These are phyloP conservation scores for Threskiornis aethiopicus DNA, from an alignment of 2,797 vertebrate species.

Conservation along the genomic window DNA sequence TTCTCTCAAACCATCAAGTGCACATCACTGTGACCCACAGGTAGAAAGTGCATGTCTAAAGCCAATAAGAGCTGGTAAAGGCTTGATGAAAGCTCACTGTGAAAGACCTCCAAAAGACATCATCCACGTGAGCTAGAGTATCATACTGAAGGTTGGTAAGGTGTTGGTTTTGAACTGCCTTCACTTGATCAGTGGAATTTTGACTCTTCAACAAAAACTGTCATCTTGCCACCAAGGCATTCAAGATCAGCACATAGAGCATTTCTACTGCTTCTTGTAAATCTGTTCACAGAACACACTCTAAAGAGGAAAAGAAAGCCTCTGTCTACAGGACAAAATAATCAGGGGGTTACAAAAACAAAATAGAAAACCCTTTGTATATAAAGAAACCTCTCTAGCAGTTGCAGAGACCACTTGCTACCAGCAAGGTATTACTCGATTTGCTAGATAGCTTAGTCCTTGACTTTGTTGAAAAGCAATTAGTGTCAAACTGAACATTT, in stretches of 20 bases:
- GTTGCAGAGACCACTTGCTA: slow-evolving; percentile 74
- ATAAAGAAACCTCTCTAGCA: slow-evolving; percentile 69
- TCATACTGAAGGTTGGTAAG: slow-evolving; percentile 1
- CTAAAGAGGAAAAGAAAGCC: slow-evolving; percentile 68
- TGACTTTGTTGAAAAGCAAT: slow-evolving; percentile 58
- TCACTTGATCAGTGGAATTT: slow-evolving; percentile 17
- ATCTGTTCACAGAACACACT: slow-evolving; percentile 68
- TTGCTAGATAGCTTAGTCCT: slow-evolving; percentile 73
- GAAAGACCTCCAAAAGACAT: slow-evolving; percentile 69
- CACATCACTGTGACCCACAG: slow-evolving; percentile 53
- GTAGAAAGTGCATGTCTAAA: slow-evolving; percentile 62
- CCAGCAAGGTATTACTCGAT: slow-evolving; percentile 66
- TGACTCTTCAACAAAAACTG: slow-evolving; percentile 52
- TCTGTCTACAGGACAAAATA: slow-evolving; percentile 67
- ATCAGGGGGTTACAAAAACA: slow-evolving; percentile 23
- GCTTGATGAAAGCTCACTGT: slow-evolving; percentile 67
- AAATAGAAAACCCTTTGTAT: slow-evolving; percentile 50
- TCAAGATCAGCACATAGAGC: slow-evolving; percentile 63
- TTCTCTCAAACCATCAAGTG: slow-evolving; percentile 68
- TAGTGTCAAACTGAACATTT: slow-evolving; percentile 70
- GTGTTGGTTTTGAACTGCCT: slow-evolving; percentile 37
- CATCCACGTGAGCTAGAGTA: slow-evolving; percentile 54
- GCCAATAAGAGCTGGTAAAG: slow-evolving; percentile 69
- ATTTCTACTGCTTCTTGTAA: slow-evolving; percentile 60
- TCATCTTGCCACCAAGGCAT: slow-evolving; percentile 57